phyloP scores from a whole-genome alignment of 2,888 invertebrate genomes.

The Perizoma flavofasciatum region DNA sequence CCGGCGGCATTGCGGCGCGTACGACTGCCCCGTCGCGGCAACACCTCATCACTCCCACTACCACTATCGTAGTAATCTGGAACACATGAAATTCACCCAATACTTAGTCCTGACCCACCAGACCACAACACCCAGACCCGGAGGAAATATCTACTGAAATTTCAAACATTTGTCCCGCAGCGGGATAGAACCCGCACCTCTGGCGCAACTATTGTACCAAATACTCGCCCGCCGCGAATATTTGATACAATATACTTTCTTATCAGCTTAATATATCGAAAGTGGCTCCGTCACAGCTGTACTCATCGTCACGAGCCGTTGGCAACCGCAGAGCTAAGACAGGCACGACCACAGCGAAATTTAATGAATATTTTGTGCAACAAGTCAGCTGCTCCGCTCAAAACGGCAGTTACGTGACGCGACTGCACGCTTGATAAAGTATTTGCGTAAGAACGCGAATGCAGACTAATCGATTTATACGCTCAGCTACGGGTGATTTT shows the following conservation, averaged over 20 bases:
- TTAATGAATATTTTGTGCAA: slow-evolving; percentile 62
- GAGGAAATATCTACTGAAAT: too few species aligned
- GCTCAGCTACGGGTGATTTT: slow-evolving; percentile 72
- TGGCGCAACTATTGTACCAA: too few species aligned
- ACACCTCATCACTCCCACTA: slow-evolving; percentile 68
- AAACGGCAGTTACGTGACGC: slow-evolving; percentile 74
- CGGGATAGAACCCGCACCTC: too few species aligned
- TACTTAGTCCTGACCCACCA: too few species aligned
- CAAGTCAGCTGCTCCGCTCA: slow-evolving; percentile 55
- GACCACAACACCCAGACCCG: too few species aligned
- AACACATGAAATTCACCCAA: slow-evolving; percentile 34
- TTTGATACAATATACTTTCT: background rate
- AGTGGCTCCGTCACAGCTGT: slow-evolving; percentile 18
- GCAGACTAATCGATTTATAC: slow-evolving; percentile 77
- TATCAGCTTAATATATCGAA: slow-evolving; percentile 21
- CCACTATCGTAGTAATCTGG: slow-evolving; percentile 74
- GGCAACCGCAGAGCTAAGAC: slow-evolving; percentile 44
- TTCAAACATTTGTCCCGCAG: too few species aligned
- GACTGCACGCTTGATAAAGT: slow-evolving; percentile 71
- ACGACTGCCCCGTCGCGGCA: slow-evolving; percentile 56
- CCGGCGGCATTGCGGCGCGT: slow-evolving; percentile 61
- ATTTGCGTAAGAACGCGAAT: slow-evolving; percentile 73
- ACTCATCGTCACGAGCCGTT: slow-evolving; percentile 48
- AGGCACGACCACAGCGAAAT: slow-evolving; percentile 44
- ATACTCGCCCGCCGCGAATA: too few species aligned